phyloP scores from a whole-genome alignment of 2,113 vertebrate genomes.

The Calonectris borealis region DNA sequence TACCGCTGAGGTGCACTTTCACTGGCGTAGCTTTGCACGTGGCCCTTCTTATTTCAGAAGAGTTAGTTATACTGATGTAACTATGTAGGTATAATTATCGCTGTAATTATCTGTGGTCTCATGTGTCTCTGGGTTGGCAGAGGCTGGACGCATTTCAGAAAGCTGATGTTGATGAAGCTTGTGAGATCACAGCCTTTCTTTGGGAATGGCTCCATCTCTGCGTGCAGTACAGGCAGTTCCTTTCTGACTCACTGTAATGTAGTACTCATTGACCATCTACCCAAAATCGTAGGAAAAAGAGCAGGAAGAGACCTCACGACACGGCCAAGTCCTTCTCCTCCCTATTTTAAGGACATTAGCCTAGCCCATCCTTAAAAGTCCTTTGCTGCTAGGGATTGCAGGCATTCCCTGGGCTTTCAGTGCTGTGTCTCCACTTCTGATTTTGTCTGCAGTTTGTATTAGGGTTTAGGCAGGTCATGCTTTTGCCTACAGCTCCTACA shows the following conservation, averaged over 20 bases:
- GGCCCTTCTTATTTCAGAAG: neutral
- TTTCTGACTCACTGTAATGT: constrained; percentile 25
- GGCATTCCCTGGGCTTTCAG: neutral
- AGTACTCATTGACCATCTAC: neutral
- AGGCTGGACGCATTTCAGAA: constrained; percentile 36
- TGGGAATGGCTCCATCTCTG: neutral
- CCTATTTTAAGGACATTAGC: neutral
- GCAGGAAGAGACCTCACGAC: neutral
- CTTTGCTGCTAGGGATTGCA: neutral
- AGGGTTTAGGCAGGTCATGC: neutral
- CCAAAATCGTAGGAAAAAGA: neutral
- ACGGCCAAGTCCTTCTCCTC: neutral
- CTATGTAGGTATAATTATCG: constrained; percentile 10
- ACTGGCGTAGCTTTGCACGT: constrained; percentile 4
- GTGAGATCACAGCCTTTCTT: constrained; percentile 53
- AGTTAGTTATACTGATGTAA: constrained; percentile 48
- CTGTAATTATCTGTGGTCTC: constrained; percentile 38
- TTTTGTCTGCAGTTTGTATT: neutral
- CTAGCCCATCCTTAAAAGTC: neutral
- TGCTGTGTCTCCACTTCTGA: neutral
- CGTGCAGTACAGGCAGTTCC: neutral
- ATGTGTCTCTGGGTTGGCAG: constrained; percentile 26
- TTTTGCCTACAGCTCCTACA: neutral
- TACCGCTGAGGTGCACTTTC: constrained; percentile 29
- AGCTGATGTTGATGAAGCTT: constrained; percentile 31